Evolutionary conservation across 2,888 invertebrate species (phyloP), one percentile per base, ranked within the genome.

Genomic region (Synanthedon tipuliformis): DNA sequence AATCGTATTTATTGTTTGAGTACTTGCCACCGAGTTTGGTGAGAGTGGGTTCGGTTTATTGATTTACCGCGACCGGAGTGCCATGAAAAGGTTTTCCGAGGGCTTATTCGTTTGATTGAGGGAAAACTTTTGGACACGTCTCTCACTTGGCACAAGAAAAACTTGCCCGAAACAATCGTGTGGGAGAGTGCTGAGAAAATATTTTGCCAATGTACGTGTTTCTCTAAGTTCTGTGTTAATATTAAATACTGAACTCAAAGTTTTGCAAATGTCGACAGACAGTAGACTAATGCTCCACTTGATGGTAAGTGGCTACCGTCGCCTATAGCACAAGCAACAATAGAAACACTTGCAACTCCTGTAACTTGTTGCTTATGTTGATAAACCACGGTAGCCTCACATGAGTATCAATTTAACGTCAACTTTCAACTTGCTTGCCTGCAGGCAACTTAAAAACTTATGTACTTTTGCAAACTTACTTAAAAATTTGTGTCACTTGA

Each of bases 21-120:
- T 45, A 45, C 45, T 45, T 45, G 13, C 15, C 45, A 64, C 66
- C 63, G 71, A 68, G 61, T 67, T 62, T 63, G 60, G 61, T 57
- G 61, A 67, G 69, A 77, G 72, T 75, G 68, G 68, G 73, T 72
- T 73, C 64, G 63, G 71, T 65, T 75, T 75, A 75, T 75, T 75
- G 75, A 75, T 75, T 75, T 75, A 71, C 68, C 63, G 67, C 66
- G 65, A 67, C 69, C 45, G 63, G 55, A 66, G 65, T 64, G 61
- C 60, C 64, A 62, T 69, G 71, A 73, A 71, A 69, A 72, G 72
- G 71, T 71, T 71, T 66, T 62, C 58, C 55, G 63, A 64, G 60
- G 64, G 61, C 64, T 62, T 45, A 45, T 15, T 45, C 45, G 45
- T 45, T 15, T 45, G 45, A 45, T 45, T 45, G 45, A 45, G 45